Evolutionary conservation across 2,888 invertebrate species (phyloP), one percentile per base, ranked within the genome.

Genomic region (Abscondita cerata): DNA sequence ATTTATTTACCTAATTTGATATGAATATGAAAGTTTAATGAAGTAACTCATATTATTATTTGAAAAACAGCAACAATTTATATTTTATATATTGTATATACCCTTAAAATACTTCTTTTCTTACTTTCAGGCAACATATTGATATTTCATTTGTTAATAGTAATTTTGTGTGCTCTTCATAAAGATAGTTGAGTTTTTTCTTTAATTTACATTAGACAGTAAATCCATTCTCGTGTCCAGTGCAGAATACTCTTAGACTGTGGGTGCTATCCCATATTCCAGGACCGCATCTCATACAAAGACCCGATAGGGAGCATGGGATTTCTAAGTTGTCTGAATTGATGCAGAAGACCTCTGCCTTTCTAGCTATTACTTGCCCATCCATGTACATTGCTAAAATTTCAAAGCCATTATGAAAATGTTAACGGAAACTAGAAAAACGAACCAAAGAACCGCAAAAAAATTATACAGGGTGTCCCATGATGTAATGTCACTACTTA

Each of bases 261-360:
- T 95, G 95, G 3, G 92, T 90, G 55, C 93, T 94, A 81, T 96
- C 96, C 96, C 96, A 96, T 83, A 95, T 95, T 2, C 95, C 96
- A 0, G 95, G 93, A 0, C 95, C 94, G 76, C 95, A 95, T 59
- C 92, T 87, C 73, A 92, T 90, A 78, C 96, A 96, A 71, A 96
- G 84, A 11, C 93, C 93, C 5, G 90, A 91, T 50, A 98, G 81
- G 0, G 94, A 92, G 80, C 97, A 97, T 0, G 97, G 97, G 62
- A 97, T 89, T 70, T 90, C 87, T 87, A 70, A 93, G 82, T 74
- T 92, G 91, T n/a, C 95, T 87, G 81, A 96, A 97, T 78, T 96
- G 92, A 80, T 96, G 89, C 0, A 97, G 83, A 2, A 98, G 83
- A 11, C 96, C 96, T 57, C 97, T 0, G 96, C 96, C 83, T 97